These are phyloP conservation scores for Syngnathus floridae DNA, from an alignment of 2,113 vertebrate species.

Conservation along the genomic window DNA sequence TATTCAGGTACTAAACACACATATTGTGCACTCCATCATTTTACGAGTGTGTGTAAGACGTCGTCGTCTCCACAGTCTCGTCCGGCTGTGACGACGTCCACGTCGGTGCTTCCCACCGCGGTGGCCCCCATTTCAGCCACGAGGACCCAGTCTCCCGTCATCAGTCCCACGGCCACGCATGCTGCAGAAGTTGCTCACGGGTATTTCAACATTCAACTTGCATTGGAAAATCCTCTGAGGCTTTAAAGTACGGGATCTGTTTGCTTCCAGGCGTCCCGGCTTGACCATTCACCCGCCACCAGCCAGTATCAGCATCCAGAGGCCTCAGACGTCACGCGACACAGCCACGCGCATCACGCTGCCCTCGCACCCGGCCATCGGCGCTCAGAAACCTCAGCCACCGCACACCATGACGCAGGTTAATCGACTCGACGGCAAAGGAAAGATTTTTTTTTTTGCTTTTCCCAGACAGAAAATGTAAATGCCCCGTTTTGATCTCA, in stretches of 20 bases:
- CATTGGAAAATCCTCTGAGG: no score
- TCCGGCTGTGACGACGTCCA: constrained; percentile 84
- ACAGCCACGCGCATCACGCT: constrained; percentile 82
- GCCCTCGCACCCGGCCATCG: constrained; percentile 86
- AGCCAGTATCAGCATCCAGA: constrained; percentile 86
- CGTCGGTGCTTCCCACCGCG: constrained; percentile 86
- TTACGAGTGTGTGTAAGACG: neutral
- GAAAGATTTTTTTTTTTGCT: neutral
- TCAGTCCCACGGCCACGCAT: constrained; percentile 85
- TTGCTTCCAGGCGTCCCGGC: constrained; percentile 74
- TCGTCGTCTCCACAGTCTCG: constrained; percentile 76
- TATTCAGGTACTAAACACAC: constrained; percentile 80
- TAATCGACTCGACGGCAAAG: neutral
- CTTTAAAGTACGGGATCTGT: neutral
- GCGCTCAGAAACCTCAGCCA: constrained; percentile 83
- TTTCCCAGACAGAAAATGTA: neutral
- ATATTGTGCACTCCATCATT: neutral
- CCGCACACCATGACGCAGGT: constrained; percentile 93
- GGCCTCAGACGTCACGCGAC: constrained; percentile 81
- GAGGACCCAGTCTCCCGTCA: constrained; percentile 90
- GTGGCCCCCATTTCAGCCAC: constrained; percentile 90
- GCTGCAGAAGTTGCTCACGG: constrained; percentile 84
- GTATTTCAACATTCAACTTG: constrained; percentile 49
- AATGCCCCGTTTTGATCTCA: neutral
- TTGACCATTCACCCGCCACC: constrained; percentile 86